These are phyloP conservation scores for Ophiothrix spiculata DNA, from an alignment of 35 echinoderm and acorn worm genomes.

Conservation along the genomic window DNA sequence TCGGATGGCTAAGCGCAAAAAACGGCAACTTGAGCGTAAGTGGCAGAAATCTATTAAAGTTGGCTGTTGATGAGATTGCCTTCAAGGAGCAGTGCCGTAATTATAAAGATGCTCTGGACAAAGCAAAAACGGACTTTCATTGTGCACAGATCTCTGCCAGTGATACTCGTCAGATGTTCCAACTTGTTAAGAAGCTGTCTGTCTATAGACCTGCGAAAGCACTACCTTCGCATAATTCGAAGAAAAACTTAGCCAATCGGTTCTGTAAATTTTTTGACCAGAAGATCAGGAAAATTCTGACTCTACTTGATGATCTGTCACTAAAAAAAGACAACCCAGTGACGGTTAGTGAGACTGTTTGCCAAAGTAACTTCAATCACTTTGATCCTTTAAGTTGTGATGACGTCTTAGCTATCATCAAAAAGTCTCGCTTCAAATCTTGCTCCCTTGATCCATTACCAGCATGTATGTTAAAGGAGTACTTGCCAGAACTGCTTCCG, in stretches of 20 bases:
- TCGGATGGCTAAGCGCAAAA: no score
- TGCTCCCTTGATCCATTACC: neutral
- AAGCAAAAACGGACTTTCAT: neutral
- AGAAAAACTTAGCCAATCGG: neutral
- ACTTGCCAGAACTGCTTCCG: neutral
- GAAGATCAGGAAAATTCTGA: neutral
- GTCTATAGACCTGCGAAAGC: neutral
- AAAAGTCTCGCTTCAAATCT: neutral
- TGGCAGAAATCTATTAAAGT: no score
- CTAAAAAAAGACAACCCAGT: neutral
- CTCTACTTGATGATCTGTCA: neutral
- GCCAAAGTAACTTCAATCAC: neutral
- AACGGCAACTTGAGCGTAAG: no score
- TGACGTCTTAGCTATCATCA: conserved; percentile 13
- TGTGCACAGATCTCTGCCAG: neutral
- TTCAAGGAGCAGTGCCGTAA: neutral
- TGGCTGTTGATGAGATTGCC: neutral
- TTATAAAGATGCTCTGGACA: neutral
- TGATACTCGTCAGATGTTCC: neutral
- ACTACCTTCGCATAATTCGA: neutral
- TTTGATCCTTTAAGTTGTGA: neutral
- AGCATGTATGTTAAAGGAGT: neutral
- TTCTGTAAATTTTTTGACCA: neutral
- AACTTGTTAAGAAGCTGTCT: neutral
- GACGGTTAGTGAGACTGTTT: neutral